Evolutionary conservation across 2,888 invertebrate genomes (phyloP).

Genomic region (Meiosimyza decipiens): DNA sequence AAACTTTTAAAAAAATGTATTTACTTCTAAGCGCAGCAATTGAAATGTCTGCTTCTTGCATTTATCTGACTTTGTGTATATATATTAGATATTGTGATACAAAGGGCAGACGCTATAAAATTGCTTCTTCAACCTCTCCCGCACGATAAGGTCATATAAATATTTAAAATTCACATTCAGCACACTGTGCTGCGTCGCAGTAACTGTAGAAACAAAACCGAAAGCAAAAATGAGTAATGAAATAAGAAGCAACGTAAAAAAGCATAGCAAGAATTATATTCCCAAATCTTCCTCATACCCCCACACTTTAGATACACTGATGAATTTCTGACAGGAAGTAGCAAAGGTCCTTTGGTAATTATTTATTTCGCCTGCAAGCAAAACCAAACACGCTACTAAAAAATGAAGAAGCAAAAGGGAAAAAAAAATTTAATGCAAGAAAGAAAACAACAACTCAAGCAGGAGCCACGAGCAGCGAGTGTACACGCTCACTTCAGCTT

Average conservation of each 20-base stretch:
- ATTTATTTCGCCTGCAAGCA: slow-evolving; percentile 42
- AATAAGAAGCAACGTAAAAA: background rate
- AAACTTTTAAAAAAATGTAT: no score
- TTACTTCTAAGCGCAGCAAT: no score
- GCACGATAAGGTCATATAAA: no score
- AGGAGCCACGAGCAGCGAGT: background rate
- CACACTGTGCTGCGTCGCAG: no score
- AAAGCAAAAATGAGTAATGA: background rate
- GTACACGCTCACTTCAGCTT: background rate
- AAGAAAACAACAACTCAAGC: slow-evolving; percentile 1
- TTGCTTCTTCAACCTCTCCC: no score
- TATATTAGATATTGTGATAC: no score
- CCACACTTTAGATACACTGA: background rate
- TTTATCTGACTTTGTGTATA: no score
- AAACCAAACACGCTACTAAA: slow-evolving; percentile 38
- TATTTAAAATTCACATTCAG: no score
- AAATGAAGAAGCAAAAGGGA: background rate
- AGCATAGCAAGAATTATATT: no score
- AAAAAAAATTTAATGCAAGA: slow-evolving; percentile 10
- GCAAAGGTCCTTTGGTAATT: slow-evolving; percentile 35
- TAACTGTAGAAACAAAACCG: slow-evolving; percentile 18
- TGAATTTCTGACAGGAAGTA: slow-evolving; percentile 33
- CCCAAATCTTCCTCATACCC: no score
- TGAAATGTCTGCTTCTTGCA: no score
- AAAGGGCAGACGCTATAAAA: no score